Conservation (phyloP, 2,113 vertebrate species). For the Coracopsis vasa region DNA sequence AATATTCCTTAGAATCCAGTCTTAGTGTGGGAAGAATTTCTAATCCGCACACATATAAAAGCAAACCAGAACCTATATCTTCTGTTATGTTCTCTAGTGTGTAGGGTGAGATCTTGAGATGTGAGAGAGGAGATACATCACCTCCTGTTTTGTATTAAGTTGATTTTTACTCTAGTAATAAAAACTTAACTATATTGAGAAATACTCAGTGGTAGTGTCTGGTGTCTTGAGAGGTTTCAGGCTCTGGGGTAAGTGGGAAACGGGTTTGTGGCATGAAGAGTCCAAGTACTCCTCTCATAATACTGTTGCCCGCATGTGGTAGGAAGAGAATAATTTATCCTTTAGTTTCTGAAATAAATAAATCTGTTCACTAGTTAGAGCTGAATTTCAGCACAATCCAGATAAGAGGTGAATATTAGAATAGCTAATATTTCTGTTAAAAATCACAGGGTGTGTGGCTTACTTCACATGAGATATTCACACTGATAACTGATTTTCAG, state of each 20-base stretch:
- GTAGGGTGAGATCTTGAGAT: not conserved
- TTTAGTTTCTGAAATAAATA: not conserved
- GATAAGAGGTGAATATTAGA: not conserved
- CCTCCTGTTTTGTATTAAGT: not conserved
- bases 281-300: not conserved
- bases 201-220: not conserved
- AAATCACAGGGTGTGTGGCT: not conserved
- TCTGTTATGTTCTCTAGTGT: not conserved
- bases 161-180: not conserved
- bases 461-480: not conserved
- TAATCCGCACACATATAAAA: not conserved
- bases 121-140: not conserved
- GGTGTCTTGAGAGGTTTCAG: not conserved
- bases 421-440: not conserved
- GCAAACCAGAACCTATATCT: not conserved
- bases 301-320: not conserved
- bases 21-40: not conserved
- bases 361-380: not conserved
- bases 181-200: not conserved
- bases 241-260: not conserved
- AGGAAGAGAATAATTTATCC: not conserved
- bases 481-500: not conserved
- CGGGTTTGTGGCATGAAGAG: not conserved
- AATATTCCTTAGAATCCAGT: not conserved
- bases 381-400: not conserved